Evolutionary conservation across 1,140 invertebrate species (phyloP), one percentile per base, ranked within the genome.

Genomic region (Zophobas morio): DNA sequence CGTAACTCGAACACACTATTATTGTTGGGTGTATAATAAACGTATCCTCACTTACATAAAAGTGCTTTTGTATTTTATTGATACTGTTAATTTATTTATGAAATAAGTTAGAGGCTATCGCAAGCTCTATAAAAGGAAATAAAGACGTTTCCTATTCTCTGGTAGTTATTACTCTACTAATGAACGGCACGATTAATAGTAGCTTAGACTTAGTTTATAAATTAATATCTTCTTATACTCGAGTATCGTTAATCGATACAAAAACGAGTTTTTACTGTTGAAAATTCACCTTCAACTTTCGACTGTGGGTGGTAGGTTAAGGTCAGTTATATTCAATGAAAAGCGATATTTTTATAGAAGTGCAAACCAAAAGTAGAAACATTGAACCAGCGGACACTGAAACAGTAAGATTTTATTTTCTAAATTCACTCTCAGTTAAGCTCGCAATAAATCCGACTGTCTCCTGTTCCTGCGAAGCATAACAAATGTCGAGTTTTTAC

Each of bases 41-140:
- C 36, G 56, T 60, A 60, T 39, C 8, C 56, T 36, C 56, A 60
- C 3, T 35, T 36, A 60, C 56, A 60, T 60, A 60, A 60, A 39
- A 6, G 34, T 35, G 56, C 56, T 60, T 46, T 60, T 36, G 56
- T 60, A 39, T 60, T 60, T 60, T 60, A 60, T 60, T 39, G 35
- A 60, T 36, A 60, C 56, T 36, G 56, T 60, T 60, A 60, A 60
- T 60, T 60, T 60, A 60, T 60, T 60, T 60, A 60, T 60, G 35
- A 60, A 60, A 60, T 60, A 60, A 60, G 56, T 60, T 60, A 60
- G 56, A 60, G 56, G 56, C 56, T 60, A 60, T 60, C 56, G 34
- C 49, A n/a, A 53, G 2, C 49, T 8, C 49, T 53, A 2, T 60
- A 60, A 60, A 60, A 36, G 56, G 56, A 60, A 60, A 60, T 60